Percentiles rank a stretch among this genome's conserved stretches.
Evolutionary conservation across 2,888 invertebrate genomes (phyloP).

Genomic region (Rhagium mordax): DNA sequence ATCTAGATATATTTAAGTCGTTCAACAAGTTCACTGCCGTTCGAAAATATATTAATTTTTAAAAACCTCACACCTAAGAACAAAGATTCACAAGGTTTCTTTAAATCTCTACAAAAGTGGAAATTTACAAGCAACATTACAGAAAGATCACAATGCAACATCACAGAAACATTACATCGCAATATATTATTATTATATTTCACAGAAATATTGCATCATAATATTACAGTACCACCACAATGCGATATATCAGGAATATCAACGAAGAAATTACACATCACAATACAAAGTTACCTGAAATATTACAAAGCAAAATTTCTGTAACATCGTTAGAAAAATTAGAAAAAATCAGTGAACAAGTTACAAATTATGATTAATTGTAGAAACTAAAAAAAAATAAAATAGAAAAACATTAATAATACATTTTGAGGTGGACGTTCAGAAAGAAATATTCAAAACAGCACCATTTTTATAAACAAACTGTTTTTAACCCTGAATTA

Average conservation of each 20-base stretch:
- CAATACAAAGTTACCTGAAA: slow-evolving; percentile 24
- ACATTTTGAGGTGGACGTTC: slow-evolving; percentile 6
- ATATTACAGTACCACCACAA: not conserved
- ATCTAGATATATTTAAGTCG: slow-evolving; percentile 35
- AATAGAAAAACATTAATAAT: slow-evolving; percentile 1
- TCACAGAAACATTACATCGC: not conserved
- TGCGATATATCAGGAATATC: not conserved
- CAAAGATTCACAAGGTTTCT: not conserved
- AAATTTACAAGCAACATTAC: slow-evolving; percentile 9
- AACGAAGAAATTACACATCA: slow-evolving; percentile 14
- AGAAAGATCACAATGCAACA: slow-evolving; percentile 25
- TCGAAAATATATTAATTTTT: slow-evolving; percentile 13
- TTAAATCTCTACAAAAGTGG: not conserved
- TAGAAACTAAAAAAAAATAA: slow-evolving; percentile 2
- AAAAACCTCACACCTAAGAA: slow-evolving; percentile 9
- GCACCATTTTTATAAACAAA: slow-evolving; percentile 12
- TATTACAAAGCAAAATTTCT: slow-evolving; percentile 14
- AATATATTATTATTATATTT: not conserved
- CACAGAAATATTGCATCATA: not conserved
- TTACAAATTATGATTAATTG: not conserved
- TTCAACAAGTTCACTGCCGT: slow-evolving; percentile 30
- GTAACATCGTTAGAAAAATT: not conserved
- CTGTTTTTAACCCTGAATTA: slow-evolving; percentile 5
- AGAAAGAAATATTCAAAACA: slow-evolving; percentile 17
- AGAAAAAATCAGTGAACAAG: slow-evolving; percentile 30